Evolutionary conservation across 2,113 vertebrate species (phyloP).

Genomic region (Hirundichthys speculiger): DNA sequence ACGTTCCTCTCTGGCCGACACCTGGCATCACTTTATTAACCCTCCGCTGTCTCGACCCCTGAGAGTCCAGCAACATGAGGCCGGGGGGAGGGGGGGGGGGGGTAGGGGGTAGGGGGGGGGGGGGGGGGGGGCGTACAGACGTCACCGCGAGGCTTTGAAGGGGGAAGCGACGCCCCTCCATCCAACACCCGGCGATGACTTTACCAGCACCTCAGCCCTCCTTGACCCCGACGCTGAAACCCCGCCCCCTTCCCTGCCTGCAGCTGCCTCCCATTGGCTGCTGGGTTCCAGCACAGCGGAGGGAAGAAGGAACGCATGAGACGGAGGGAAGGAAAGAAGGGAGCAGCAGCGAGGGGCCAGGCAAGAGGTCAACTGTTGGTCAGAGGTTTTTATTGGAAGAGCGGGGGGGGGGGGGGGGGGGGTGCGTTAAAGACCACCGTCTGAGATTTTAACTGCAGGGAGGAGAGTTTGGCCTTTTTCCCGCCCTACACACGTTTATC

Average conservation of each 20-base stretch:
- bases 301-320: constrained; percentile 34
- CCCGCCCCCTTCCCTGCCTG: constrained; percentile 43
- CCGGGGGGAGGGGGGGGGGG: too few species aligned
- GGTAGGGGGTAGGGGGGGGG: constrained; percentile 39
- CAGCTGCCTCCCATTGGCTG: constrained; percentile 78
- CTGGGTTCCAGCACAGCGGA: constrained; percentile 36
- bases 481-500: constrained; percentile 59
- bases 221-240: constrained; percentile 62
- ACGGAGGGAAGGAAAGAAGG: constrained; percentile 25
- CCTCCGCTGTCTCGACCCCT: constrained; percentile 79
- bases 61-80: constrained; percentile 74
- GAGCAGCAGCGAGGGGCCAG: constrained; percentile 32
- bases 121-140: constrained; percentile 60
- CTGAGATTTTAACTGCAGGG: constrained; percentile 82
- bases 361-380: constrained; percentile 83
- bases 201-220: constrained; percentile 83
- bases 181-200: constrained; percentile 80
- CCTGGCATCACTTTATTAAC: constrained; percentile 89
- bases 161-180: constrained; percentile 73
- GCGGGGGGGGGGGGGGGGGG: constrained; percentile 69
- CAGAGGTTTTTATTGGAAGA: constrained; percentile 84
- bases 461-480: constrained; percentile 75
- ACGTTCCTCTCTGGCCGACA: constrained; percentile 75
- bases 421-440: constrained; percentile 81
- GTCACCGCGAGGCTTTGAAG: constrained; percentile 78